phyloP scores from a whole-genome alignment of 2,797 vertebrate genomes.

The Gambelia wislizenii region DNA sequence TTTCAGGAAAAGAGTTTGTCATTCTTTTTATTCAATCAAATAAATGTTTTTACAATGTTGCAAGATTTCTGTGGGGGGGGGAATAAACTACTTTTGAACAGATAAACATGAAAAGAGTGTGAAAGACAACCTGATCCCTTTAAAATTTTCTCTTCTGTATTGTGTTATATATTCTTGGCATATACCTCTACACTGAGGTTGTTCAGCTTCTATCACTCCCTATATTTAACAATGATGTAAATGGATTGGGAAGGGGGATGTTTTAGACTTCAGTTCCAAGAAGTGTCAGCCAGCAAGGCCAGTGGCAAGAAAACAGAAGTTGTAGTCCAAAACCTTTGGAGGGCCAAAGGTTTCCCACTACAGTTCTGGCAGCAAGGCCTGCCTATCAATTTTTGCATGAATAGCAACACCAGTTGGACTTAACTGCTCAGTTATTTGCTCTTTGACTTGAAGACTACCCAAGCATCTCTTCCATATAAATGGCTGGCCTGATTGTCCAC shows the following conservation, averaged over 20 bases:
- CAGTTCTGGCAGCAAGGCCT: too few relatives aligned
- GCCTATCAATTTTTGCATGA: background rate
- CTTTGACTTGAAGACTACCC: background rate
- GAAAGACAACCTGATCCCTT: background rate
- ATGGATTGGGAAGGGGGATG: background rate
- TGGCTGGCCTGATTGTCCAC: background rate
- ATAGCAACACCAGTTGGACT: background rate
- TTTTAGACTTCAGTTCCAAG: background rate
- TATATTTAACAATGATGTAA: background rate
- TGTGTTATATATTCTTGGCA: background rate
- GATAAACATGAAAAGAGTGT: background rate
- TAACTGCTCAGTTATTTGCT: background rate
- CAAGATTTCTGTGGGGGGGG: background rate
- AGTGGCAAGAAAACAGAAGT: too few relatives aligned
- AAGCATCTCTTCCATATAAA: background rate
- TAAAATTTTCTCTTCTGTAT: background rate
- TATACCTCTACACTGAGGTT: background rate
- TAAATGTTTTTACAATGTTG: background rate
- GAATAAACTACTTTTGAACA: background rate
- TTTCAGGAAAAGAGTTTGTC: background rate
- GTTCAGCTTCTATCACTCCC: too few relatives aligned
- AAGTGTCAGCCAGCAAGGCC: background rate
- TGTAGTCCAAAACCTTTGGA: too few relatives aligned
- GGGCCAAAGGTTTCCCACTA: too few relatives aligned
- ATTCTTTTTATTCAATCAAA: background rate